A percentile compares a stretch with the other conserved stretches of the same genome.
These are phyloP conservation scores for Augochlorella aurata DNA, from an alignment of 2,888 invertebrate genomes.

Conservation along the genomic window DNA sequence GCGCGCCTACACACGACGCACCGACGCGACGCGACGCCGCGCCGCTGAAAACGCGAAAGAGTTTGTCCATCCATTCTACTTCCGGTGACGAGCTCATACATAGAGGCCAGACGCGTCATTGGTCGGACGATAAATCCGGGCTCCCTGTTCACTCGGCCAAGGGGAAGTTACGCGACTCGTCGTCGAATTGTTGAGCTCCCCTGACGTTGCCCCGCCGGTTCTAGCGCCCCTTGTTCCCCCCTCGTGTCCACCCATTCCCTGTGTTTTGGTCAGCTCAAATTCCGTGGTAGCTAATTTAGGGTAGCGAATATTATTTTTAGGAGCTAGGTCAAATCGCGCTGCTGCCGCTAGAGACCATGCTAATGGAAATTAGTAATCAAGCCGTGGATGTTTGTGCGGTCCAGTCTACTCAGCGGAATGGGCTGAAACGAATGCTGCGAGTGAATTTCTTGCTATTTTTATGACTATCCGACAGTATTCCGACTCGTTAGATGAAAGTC, in stretches of 20 bases:
- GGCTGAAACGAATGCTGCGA: neutral
- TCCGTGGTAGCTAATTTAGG: neutral
- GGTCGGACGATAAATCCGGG: slow-evolving; percentile 50
- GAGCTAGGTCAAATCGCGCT: neutral
- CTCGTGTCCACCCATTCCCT: too few species aligned
- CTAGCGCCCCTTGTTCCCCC: neutral
- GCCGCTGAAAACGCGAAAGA: slow-evolving; percentile 54
- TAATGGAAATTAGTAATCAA: neutral
- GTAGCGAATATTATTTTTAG: neutral
- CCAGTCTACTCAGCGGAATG: neutral
- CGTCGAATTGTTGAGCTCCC: slow-evolving; percentile 28
- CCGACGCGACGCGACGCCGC: slow-evolving; percentile 8
- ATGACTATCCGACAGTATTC: neutral
- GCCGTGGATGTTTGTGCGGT: neutral
- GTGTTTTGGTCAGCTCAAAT: neutral
- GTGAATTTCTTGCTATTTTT: neutral
- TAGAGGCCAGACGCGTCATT: slow-evolving; percentile 40
- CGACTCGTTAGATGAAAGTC: neutral
- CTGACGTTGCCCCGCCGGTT: slow-evolving; percentile 17
- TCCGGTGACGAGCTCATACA: slow-evolving; percentile 55
- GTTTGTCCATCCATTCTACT: slow-evolving; percentile 59
- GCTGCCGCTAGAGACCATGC: neutral
- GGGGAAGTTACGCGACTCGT: slow-evolving; percentile 26
- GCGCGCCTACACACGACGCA: neutral
- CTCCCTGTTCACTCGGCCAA: slow-evolving; percentile 40